phyloP scores from a whole-genome alignment of 1,140 invertebrate species.

The Calycopis cecrops region DNA sequence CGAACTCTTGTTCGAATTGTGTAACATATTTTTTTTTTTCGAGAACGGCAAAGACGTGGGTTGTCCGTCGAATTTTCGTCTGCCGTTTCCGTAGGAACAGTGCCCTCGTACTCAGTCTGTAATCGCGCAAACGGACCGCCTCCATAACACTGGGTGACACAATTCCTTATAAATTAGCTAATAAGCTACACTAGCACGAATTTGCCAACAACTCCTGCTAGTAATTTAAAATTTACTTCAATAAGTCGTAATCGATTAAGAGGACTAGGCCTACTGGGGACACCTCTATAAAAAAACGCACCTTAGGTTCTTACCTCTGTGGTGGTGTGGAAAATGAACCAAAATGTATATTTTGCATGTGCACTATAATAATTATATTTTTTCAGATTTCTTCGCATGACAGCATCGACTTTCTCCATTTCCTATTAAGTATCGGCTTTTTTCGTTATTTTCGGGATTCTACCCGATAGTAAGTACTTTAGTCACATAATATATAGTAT shows the following conservation, averaged over 20 bases:
- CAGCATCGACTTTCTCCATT: too few species aligned
- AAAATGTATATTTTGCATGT: constrained; percentile 20
- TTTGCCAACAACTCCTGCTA: constrained; percentile 39
- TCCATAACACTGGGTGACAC: constrained; percentile 62
- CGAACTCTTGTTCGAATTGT: not conserved
- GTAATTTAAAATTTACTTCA: constrained; percentile 5
- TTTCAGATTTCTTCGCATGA: too few species aligned
- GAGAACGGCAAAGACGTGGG: constrained; percentile 14
- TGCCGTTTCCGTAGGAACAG: constrained; percentile 44
- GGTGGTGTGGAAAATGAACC: constrained; percentile 69
- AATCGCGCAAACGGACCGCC: constrained; percentile 59
- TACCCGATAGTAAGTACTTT: too few species aligned
- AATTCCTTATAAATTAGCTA: constrained; percentile 68
- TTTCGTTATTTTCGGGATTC: too few species aligned
- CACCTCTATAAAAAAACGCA: constrained; percentile 72
- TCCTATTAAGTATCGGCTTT: too few species aligned
- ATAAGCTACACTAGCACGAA: constrained; percentile 44
- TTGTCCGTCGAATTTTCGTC: constrained; percentile 42
- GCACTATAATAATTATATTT: constrained; percentile 2
- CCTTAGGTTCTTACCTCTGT: constrained; percentile 64
- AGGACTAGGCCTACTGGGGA: constrained; percentile 70
- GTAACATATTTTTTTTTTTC: not conserved
- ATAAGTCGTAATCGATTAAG: constrained; percentile 22
- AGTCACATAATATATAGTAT: too few species aligned
- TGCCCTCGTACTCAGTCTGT: constrained; percentile 44